phyloP scores from a whole-genome alignment of 2,113 vertebrate species.

The Gadus macrocephalus region DNA sequence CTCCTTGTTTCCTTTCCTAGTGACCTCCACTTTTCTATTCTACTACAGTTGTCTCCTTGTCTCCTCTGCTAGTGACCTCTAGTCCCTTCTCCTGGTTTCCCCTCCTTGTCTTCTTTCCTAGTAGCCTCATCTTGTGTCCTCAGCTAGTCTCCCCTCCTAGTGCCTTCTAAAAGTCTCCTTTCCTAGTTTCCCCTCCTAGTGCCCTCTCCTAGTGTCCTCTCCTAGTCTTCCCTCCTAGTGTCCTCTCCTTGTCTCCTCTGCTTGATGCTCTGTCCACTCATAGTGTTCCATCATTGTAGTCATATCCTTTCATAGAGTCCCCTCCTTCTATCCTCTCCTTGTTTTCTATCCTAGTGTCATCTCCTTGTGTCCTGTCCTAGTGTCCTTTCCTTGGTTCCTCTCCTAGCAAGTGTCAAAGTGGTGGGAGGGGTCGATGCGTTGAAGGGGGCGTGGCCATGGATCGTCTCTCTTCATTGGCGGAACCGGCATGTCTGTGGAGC shows the following conservation, averaged over 20 bases:
- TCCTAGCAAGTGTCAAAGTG: slow-evolving; percentile 55
- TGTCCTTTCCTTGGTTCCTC: neutral
- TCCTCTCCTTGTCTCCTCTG: neutral
- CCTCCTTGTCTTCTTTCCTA: neutral
- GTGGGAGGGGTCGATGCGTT: slow-evolving; percentile 77
- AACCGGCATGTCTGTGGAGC: slow-evolving; percentile 75
- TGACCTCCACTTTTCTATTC: no score
- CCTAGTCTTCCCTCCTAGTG: neutral
- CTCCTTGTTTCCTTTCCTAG: neutral
- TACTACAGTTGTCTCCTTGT: no score
- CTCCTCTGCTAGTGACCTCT: no score
- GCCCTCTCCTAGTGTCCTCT: no score
- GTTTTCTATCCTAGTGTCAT: neutral
- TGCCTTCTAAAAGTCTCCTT: neutral
- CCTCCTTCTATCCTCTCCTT: neutral
- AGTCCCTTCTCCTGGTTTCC: no score
- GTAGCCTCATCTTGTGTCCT: neutral
- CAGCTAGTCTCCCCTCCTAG: no score
- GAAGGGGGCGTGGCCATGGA: slow-evolving; percentile 88
- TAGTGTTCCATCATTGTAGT: neutral
- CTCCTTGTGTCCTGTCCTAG: neutral
- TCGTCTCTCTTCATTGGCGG: slow-evolving; percentile 75
- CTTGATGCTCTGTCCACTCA: neutral
- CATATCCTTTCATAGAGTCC: neutral
- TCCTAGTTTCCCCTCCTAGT: neutral